These are phyloP conservation scores for Phylloscopus trochilus DNA, from an alignment of 2,113 vertebrate species.

Conservation along the genomic window DNA sequence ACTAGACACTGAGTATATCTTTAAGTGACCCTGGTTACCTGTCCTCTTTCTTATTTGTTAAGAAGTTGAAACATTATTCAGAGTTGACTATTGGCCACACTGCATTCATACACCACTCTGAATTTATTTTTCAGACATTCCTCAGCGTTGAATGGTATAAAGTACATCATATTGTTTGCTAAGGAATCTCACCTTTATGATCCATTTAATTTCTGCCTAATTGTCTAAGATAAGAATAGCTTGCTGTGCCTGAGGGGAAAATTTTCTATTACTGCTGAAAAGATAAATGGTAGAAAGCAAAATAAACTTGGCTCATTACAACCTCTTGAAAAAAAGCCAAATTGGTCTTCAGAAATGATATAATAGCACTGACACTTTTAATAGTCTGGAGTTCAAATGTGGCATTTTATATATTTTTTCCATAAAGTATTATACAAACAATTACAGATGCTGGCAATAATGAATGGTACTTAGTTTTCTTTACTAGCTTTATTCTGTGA, in stretches of 20 bases:
- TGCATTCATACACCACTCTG: not conserved
- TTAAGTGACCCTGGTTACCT: not conserved
- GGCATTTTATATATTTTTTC: conserved; percentile 60
- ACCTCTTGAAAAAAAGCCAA: conserved; percentile 70
- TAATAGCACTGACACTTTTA: conserved; percentile 67
- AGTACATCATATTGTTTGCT: conserved; percentile 46
- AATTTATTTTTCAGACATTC: conserved; percentile 27
- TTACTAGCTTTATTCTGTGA: conserved; percentile 36
- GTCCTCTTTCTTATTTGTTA: not conserved
- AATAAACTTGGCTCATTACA: conserved; percentile 77
- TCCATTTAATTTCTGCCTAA: conserved; percentile 72
- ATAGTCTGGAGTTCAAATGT: conserved; percentile 66
- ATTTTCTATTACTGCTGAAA: conserved; percentile 75
- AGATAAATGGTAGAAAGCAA: conserved; percentile 78
- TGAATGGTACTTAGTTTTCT: conserved; percentile 47
- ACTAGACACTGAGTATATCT: not conserved
- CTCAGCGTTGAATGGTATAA: conserved; percentile 19
- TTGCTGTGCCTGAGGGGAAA: conserved; percentile 67
- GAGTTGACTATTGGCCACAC: not conserved
- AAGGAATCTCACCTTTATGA: conserved; percentile 72
- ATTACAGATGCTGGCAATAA: conserved; percentile 61
- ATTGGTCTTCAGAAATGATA: conserved; percentile 76
- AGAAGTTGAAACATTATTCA: not conserved
- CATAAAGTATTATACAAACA: conserved; percentile 60
- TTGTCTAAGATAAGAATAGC: conserved; percentile 73